Percentiles rank a stretch among this genome's conserved stretches.
phyloP scores from a whole-genome alignment of 2,113 vertebrate genomes.

The Alces alces region DNA sequence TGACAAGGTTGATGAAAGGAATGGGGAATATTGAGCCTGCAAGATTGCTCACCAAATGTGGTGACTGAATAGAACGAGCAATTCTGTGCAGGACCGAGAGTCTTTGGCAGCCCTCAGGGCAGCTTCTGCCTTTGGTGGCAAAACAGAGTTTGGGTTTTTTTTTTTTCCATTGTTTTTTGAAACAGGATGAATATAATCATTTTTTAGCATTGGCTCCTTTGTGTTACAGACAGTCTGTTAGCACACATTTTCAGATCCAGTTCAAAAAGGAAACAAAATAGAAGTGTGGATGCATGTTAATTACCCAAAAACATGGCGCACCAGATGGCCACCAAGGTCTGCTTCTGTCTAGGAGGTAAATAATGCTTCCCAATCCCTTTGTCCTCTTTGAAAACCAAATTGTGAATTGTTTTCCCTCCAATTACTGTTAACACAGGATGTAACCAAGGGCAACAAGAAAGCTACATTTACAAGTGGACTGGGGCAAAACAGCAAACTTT shows the following conservation, averaged over 20 bases:
- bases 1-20: constrained; percentile 23
- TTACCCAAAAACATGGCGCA: constrained; percentile 69
- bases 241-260: constrained; percentile 69
- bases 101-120: constrained; percentile 44
- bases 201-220: constrained; percentile 65
- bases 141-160: constrained; percentile 60
- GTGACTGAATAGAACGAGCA: constrained; percentile 46
- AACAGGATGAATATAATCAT: constrained; percentile 41
- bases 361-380: constrained; percentile 45
- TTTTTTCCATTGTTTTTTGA: constrained; percentile 55
- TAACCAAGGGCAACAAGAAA: constrained; percentile 19
- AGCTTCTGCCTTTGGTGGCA: constrained; percentile 70
- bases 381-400: constrained; percentile 35
- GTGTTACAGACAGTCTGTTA: constrained; percentile 69
- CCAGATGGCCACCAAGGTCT: constrained; percentile 71
- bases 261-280: constrained; percentile 66
- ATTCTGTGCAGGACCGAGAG: constrained; percentile 24
- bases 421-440: constrained; percentile 10
- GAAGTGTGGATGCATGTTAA: constrained; percentile 70
- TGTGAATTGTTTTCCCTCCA: constrained; percentile 4
- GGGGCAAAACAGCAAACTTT: background rate
- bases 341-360: constrained; percentile 66
- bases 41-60: constrained; percentile 50
- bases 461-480: background rate
- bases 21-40: background rate